Evolutionary conservation across 2,888 invertebrate genomes (phyloP), one percentile per base, ranked within the genome.

Genomic region (Amblyteles armatorius): DNA sequence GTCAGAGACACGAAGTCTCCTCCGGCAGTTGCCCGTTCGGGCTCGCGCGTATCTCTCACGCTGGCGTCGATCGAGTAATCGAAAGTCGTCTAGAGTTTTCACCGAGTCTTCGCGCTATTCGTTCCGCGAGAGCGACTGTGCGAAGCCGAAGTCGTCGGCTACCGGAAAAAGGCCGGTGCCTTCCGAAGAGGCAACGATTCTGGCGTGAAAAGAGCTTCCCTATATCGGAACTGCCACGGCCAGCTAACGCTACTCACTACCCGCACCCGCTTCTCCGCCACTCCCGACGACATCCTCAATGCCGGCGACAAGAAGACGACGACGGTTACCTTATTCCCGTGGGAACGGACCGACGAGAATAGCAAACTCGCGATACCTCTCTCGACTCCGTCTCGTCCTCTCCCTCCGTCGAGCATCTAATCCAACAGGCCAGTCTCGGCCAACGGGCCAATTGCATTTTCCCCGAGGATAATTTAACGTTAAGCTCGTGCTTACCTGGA

Each of bases 401-500:
- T 71, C 72, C 36, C 33, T 67, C 73, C 50, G 44, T 63, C 68
- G 60, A 80, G 73, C 72, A 68, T 73, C 77, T 73, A 72, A 84
- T 84, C 79, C 84, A 63, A n/a, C 55, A 19, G 36, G 40, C 29
- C 71, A 48, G 65, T 80, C 76, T 63, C 33, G 71, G 36, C 44
- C 83, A 67, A 29, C 71, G 52, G 36, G 57, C 65, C 57, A 79
- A 83, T 77, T 80, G 60, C 67, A 85, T 83, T 85, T 52, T 40
- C 44, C 72, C 29, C 33, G 16, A 63, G 52, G 67, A 36, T 44
- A 57, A 68, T 82, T 79, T 84, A 29, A 52, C 44, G 65, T 79
- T 73, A 67, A 44, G 22, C 72, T 79, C 65, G 29, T 77, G 78
- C 85, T 86, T 86, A 87, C 86, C 86, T 85, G 87, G 29, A 85